Evolutionary conservation across 2,113 vertebrate species (phyloP).

Genomic region (Phylloscopus whistleri): DNA sequence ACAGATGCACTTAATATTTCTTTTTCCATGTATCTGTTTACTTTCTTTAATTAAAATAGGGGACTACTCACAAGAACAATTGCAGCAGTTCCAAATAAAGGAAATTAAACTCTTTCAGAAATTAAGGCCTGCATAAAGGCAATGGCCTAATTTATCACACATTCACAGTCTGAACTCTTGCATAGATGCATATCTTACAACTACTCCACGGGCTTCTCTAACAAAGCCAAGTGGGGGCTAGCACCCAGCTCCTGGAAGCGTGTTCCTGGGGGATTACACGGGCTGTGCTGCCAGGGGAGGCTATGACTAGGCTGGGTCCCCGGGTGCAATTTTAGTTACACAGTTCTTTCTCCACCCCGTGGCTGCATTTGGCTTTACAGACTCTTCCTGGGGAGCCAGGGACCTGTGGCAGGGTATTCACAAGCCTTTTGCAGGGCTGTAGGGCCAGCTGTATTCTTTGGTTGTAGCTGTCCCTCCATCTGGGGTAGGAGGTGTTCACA

Average conservation of each 20-base stretch:
- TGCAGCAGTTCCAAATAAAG: not conserved
- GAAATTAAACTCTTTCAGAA: not conserved
- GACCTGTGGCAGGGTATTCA: not conserved
- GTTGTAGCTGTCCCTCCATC: not conserved
- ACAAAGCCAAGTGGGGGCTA: not conserved
- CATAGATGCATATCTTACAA: not conserved
- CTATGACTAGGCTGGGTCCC: not conserved
- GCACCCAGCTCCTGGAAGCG: not conserved
- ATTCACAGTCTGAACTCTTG: not conserved
- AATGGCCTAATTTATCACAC: not conserved
- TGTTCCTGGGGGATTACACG: rapidly evolving
- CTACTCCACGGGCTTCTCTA: not conserved
- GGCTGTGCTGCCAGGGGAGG: not conserved
- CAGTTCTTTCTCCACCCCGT: not conserved
- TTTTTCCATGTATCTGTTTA: not conserved
- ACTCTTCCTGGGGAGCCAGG: not conserved
- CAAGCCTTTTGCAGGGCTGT: not conserved
- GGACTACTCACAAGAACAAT: not conserved
- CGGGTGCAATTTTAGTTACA: not conserved
- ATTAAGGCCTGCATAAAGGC: not conserved
- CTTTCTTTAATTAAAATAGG: not conserved
- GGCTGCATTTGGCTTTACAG: not conserved
- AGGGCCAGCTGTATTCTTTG: not conserved
- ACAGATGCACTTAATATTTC: not conserved
- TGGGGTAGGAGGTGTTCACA: not conserved